These are phyloP conservation scores for Xylota segnis DNA, from an alignment of 2,888 invertebrate genomes.

Conservation along the genomic window DNA sequence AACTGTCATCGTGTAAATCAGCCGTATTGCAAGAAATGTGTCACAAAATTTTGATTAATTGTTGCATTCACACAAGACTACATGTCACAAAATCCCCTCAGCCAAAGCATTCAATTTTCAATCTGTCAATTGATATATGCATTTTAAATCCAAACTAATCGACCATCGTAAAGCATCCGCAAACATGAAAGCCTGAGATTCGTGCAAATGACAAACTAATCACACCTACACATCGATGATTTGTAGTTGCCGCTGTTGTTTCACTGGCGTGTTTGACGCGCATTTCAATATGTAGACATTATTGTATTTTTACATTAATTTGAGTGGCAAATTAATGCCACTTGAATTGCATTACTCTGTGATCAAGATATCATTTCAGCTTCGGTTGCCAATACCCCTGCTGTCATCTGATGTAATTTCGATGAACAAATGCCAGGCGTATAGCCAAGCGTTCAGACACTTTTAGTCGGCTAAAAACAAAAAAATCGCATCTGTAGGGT, in stretches of 20 bases:
- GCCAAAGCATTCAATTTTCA: slow-evolving; percentile 38
- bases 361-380: slow-evolving; percentile 43
- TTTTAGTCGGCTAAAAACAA: slow-evolving; percentile 19
- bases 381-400: slow-evolving; percentile 45
- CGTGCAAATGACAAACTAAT: slow-evolving; percentile 53
- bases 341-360: slow-evolving; percentile 23
- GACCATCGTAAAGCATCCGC: slow-evolving; percentile 31
- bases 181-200: slow-evolving; percentile 45
- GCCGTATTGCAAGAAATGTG: slow-evolving; percentile 10
- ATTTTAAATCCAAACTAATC: slow-evolving; percentile 52
- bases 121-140: slow-evolving; percentile 43
- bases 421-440: slow-evolving; percentile 48
- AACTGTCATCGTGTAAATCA: not conserved
- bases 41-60: slow-evolving; percentile 28
- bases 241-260: slow-evolving; percentile 31
- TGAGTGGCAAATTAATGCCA: slow-evolving; percentile 43
- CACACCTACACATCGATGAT: slow-evolving; percentile 41
- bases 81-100: slow-evolving; percentile 23
- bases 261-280: slow-evolving; percentile 28
- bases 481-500: slow-evolving; percentile 25
- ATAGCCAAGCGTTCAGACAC: slow-evolving; percentile 39
- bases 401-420: slow-evolving; percentile 63
- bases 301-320: slow-evolving; percentile 32
- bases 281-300: not conserved
- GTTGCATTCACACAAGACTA: slow-evolving; percentile 24